Conservation (phyloP, 2,888 invertebrate species). For the Octodonta nipae region DNA sequence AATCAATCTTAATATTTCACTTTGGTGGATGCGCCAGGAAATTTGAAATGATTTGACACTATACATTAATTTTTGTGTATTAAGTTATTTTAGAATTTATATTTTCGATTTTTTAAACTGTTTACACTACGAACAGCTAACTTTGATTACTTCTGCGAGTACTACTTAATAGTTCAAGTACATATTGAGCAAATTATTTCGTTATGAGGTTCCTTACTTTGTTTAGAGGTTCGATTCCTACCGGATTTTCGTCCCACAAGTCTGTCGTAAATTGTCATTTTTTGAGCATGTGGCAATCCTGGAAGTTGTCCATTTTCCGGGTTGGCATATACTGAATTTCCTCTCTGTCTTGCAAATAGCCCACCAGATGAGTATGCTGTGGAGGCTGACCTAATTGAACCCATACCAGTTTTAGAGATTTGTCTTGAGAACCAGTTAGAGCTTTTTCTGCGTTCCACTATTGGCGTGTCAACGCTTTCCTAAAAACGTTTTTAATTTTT, state of each 20-base stretch:
- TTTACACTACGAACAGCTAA: too few species aligned
- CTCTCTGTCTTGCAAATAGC: conserved; percentile 61
- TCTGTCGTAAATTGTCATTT: conserved; percentile 73
- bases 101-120: too few species aligned
- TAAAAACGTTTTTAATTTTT: too few species aligned
- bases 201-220: conserved; percentile 17
- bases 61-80: too few species aligned
- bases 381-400: conserved; percentile 71
- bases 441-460: conserved; percentile 65
- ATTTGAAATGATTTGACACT: too few species aligned
- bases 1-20: too few species aligned
- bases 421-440: conserved; percentile 77
- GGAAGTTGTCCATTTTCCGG: conserved; percentile 40
- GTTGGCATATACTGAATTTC: conserved; percentile 58
- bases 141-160: too few species aligned
- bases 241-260: conserved; percentile 69
- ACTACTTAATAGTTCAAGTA: too few species aligned
- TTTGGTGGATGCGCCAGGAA: too few species aligned
- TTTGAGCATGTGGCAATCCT: conserved; percentile 41
- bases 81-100: too few species aligned
- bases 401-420: conserved; percentile 72
- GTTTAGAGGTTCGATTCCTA: conserved; percentile 35
- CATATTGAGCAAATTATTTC: too few species aligned
- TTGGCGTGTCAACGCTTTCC: conserved; percentile 83
- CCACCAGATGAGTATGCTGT: conserved; percentile 73